phyloP scores from a whole-genome alignment of 2,888 invertebrate species.

The Linnaemya vulpina region DNA sequence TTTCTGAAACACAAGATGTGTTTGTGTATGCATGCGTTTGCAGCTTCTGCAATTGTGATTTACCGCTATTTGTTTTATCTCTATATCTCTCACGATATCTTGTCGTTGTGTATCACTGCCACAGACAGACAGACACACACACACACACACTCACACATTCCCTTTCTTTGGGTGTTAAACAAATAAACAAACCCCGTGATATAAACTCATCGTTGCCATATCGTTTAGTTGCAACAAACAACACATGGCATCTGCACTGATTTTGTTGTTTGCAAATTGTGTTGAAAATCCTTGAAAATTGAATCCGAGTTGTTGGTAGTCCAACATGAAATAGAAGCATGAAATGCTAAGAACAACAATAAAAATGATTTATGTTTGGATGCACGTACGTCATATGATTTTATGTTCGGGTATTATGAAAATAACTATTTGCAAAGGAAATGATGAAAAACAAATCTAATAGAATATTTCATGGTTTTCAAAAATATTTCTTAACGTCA shows the following conservation, averaged over 20 bases:
- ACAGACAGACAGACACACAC: too few relatives aligned
- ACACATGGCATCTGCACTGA: slow-evolving; percentile 38
- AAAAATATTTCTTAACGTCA: too few relatives aligned
- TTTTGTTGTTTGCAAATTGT: slow-evolving; percentile 25
- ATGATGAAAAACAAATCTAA: neutral
- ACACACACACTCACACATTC: neutral
- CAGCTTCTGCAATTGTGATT: slow-evolving; percentile 7
- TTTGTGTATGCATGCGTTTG: neutral
- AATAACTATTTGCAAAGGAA: slow-evolving; percentile 7
- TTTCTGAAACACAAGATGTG: neutral
- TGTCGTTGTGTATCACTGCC: neutral
- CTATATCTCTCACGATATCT: neutral
- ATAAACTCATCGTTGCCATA: slow-evolving; percentile 42
- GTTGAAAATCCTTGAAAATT: slow-evolving; percentile 59
- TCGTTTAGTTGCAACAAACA: slow-evolving; percentile 39
- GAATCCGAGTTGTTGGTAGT: neutral
- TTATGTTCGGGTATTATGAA: slow-evolving; percentile 32
- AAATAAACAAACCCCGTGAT: slow-evolving; percentile 50
- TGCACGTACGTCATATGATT: slow-evolving; percentile 22
- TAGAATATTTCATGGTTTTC: too few relatives aligned
- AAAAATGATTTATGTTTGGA: neutral
- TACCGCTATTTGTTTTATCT: slow-evolving; percentile 29
- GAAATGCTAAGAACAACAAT: neutral
- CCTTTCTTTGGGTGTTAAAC: neutral
- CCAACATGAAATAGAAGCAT: slow-evolving; percentile 1